These are phyloP conservation scores for Parapsyche elsis DNA, from an alignment of 1,140 invertebrate genomes.

Conservation along the genomic window DNA sequence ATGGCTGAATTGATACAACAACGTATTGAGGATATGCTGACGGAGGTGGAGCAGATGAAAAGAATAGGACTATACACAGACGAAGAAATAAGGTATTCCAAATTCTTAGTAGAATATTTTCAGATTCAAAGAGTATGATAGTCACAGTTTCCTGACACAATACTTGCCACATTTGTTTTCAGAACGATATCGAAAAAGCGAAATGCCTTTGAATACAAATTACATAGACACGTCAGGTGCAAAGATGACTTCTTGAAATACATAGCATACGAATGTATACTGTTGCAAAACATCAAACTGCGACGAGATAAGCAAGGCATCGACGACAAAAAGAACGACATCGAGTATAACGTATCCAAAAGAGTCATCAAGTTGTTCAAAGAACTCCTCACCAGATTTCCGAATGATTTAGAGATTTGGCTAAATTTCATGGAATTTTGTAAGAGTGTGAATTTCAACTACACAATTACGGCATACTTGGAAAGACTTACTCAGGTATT, in stretches of 20 bases:
- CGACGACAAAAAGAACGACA: conserved; percentile 72
- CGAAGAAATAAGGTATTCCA: conserved; percentile 73
- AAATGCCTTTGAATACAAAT: conserved; percentile 77
- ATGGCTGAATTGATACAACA: conserved; percentile 84
- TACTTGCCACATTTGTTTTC: conserved; percentile 57
- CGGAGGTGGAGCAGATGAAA: conserved; percentile 78
- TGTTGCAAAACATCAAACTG: conserved; percentile 74
- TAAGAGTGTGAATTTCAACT: conserved; percentile 69
- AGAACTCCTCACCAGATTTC: conserved; percentile 71
- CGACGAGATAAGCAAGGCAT: conserved; percentile 69
- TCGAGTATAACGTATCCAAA: conserved; percentile 74
- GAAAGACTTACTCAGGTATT: conserved; percentile 63
- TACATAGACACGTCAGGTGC: conserved; percentile 73
- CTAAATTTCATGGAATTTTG: conserved; percentile 79
- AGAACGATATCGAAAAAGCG: conserved; percentile 77
- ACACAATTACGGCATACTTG: conserved; percentile 62
- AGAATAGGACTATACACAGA: conserved; percentile 74
- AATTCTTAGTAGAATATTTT: neutral
- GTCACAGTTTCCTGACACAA: too few species aligned
- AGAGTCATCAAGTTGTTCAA: conserved; percentile 75
- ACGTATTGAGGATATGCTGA: conserved; percentile 77
- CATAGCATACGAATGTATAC: conserved; percentile 77
- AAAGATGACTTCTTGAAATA: conserved; percentile 80
- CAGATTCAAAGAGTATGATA: too few species aligned
- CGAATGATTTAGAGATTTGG: conserved; percentile 77